phyloP scores from a whole-genome alignment of 2,797 vertebrate genomes.

The Meriones psammophilus region DNA sequence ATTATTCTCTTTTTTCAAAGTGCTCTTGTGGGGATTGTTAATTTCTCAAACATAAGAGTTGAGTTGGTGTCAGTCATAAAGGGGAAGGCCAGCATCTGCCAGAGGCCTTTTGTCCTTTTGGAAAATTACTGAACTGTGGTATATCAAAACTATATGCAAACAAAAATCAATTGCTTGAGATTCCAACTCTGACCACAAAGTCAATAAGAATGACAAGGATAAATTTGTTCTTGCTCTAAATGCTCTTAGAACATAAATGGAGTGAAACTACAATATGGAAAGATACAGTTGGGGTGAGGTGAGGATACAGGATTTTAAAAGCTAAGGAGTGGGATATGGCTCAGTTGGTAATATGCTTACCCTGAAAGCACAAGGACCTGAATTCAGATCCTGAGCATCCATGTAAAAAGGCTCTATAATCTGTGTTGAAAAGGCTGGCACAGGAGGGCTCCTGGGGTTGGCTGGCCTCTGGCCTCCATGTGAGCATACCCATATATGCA shows the following conservation, averaged over 20 bases:
- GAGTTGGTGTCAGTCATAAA: constrained; percentile 63
- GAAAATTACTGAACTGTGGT: constrained; percentile 81
- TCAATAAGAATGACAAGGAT: constrained; percentile 81
- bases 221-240: constrained; percentile 78
- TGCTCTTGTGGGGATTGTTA: constrained; percentile 64
- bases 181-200: constrained; percentile 79
- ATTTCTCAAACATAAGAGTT: constrained; percentile 63
- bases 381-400: not conserved
- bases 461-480: not conserved
- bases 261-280: constrained; percentile 46
- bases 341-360: not conserved
- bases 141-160: constrained; percentile 78
- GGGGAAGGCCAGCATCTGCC: constrained; percentile 66
- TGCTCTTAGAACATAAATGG: constrained; percentile 66
- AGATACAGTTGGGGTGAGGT: not conserved
- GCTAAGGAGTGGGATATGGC: not conserved
- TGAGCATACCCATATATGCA: not conserved
- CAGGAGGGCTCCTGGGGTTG: not conserved
- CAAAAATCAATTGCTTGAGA: constrained; percentile 80
- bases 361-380: not conserved
- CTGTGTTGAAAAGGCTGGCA: not conserved
- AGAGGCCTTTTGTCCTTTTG: constrained; percentile 73
- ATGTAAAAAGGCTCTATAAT: not conserved
- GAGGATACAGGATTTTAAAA: not conserved
- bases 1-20: constrained; percentile 63